These are phyloP conservation scores for Campoplex capitator DNA, from an alignment of 2,888 invertebrate genomes.

Conservation along the genomic window DNA sequence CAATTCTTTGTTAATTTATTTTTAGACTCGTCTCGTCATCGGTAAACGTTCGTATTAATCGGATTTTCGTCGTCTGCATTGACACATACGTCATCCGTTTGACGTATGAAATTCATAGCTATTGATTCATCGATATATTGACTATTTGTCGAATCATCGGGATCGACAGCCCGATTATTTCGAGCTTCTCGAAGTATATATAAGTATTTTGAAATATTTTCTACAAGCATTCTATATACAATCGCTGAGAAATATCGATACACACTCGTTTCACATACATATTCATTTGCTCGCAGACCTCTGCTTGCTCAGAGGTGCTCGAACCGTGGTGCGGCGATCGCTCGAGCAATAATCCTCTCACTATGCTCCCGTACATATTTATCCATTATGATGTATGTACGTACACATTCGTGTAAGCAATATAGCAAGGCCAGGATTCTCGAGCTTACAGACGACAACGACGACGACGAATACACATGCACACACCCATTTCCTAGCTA, in stretches of 20 bases:
- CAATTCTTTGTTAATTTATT: neutral
- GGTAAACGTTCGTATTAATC: neutral
- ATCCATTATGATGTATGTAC: too few relatives aligned
- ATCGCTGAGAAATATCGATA: neutral
- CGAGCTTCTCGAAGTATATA: neutral
- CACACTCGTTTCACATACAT: neutral
- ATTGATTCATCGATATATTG: slow-evolving; percentile 13
- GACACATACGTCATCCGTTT: neutral
- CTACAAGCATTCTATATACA: neutral
- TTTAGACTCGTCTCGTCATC: neutral
- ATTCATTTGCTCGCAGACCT: neutral
- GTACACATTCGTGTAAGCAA: neutral
- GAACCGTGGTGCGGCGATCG: neutral
- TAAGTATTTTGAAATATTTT: neutral
- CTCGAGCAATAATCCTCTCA: slow-evolving; percentile 11
- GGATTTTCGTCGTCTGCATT: neutral
- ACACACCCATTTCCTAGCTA: slow-evolving; percentile 22
- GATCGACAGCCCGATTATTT: neutral
- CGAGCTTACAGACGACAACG: slow-evolving; percentile 19
- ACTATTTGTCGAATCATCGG: neutral
- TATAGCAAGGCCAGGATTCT: neutral
- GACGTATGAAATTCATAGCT: neutral
- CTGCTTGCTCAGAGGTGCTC: neutral
- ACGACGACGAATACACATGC: slow-evolving; percentile 5
- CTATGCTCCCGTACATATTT: neutral